Base-by-base conservation (phyloP, 2,797 vertebrate genomes). In the Psittacula echo region DNA sequence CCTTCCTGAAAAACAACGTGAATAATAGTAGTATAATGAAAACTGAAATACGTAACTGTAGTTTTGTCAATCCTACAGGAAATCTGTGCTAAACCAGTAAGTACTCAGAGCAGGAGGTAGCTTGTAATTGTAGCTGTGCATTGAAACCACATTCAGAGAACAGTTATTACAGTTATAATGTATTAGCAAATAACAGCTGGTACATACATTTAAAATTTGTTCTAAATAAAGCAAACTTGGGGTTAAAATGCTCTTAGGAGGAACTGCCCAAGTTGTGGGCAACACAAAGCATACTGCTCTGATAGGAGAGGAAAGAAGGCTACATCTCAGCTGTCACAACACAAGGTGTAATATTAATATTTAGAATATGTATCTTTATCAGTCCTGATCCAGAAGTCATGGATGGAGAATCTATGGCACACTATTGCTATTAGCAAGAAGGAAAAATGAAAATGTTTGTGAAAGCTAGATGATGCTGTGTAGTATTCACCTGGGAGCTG, bases 31-130 rank as follows among this genome's bases (percentile, higher is more conserved):
- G 73, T 53, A 27, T 66, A 85, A 82, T 30, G 23, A 66, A 96
- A 86, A 50, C 48, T 29, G 74, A 86, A 94, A 84, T 77, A 56
- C 17, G 12, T 90, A 65, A 84, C 74, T 54, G 56, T 50, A 60
- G 50, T 72, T 95, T 87, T 30, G n/a, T 53, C 27, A 10, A 7
- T 22, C 32, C 44, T 11, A 18, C 13, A 32, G 81, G 85, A 76
- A 90, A 73, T 47, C 72, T 71, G 14, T 72, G 61, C 51, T 83
- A 67, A 66, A 92, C 11, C 60, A 94, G 51, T 80, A 88, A 94
- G 70, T 73, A 82, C 58, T 95, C n/a, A 4, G 78, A 95, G 87
- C 84, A 96, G 87, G 92, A 94, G 86, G 90, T 53, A 51, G 51
- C 44, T 92, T 91, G 72, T 96, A 92, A 93, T 83, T 93, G 82